phyloP scores from a whole-genome alignment of 2,888 invertebrate species.

The Lasioglossum oenotherae region DNA sequence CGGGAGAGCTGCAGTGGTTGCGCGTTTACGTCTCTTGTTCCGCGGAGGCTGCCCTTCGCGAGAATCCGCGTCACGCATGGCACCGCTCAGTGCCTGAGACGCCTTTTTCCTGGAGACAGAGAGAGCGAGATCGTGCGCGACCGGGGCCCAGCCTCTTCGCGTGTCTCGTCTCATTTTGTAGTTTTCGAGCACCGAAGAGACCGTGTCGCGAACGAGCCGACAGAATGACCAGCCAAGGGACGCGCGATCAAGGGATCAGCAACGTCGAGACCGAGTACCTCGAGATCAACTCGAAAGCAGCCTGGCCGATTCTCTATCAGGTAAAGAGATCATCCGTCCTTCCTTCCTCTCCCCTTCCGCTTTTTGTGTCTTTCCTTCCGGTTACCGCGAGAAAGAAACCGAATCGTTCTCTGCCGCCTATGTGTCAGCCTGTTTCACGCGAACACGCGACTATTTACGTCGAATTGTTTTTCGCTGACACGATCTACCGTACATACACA shows the following conservation, averaged over 20 bases:
- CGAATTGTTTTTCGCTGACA: conserved; percentile 50
- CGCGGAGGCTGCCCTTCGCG: conserved; percentile 60
- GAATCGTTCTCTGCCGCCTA: conserved; percentile 21
- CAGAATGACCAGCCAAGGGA: conserved; percentile 75
- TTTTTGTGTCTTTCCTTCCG: conserved; percentile 52
- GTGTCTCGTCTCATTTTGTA: conserved; percentile 63
- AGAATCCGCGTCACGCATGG: conserved; percentile 65
- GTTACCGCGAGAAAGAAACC: conserved; percentile 39
- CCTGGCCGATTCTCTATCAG: conserved; percentile 91
- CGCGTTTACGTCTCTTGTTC: conserved; percentile 56
- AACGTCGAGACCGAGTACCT: conserved; percentile 90
- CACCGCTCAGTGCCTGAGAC: conserved; percentile 62
- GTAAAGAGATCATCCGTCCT: conserved; percentile 83
- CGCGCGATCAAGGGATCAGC: conserved; percentile 78
- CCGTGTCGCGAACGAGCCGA: conserved; percentile 50
- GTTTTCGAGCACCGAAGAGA: conserved; percentile 53
- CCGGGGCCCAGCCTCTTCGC: conserved; percentile 70
- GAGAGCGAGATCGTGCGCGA: conserved; percentile 56
- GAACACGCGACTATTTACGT: conserved; percentile 14
- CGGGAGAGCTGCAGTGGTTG: conserved; percentile 27
- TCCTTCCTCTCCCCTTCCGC: conserved; percentile 30
- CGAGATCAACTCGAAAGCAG: conserved; percentile 89
- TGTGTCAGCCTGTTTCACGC: conserved; percentile 41
- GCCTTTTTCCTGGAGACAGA: conserved; percentile 59
- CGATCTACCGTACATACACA: background rate